phyloP scores from a whole-genome alignment of 2,888 invertebrate genomes.

The Drosophila anomalata region DNA sequence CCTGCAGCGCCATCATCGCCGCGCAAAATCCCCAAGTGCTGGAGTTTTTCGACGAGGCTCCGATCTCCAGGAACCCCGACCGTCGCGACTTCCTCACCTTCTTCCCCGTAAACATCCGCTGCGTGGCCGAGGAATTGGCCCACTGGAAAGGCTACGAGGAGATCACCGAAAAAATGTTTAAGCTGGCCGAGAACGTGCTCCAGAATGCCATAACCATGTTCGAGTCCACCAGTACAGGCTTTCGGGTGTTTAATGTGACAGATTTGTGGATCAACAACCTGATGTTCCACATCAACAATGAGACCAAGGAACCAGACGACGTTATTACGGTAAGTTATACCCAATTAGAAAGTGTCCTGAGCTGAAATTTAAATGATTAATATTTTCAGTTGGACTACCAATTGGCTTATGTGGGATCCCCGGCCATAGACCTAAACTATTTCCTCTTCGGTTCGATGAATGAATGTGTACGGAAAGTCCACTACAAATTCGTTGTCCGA shows the following conservation, averaged over 20 bases:
- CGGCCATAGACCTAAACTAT: slow-evolving; percentile 82
- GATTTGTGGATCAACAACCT: slow-evolving; percentile 83
- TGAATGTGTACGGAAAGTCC: slow-evolving; percentile 82
- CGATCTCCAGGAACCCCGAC: slow-evolving; percentile 82
- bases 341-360: background rate
- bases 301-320: slow-evolving; percentile 80
- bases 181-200: slow-evolving; percentile 80
- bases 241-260: slow-evolving; percentile 81
- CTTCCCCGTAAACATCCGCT: slow-evolving; percentile 82
- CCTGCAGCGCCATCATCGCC: slow-evolving; percentile 84
- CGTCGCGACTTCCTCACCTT: slow-evolving; percentile 81
- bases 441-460: slow-evolving; percentile 82
- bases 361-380: background rate
- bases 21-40: slow-evolving; percentile 74
- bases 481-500: slow-evolving; percentile 80
- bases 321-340: slow-evolving; percentile 75
- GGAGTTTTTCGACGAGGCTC: slow-evolving; percentile 81
- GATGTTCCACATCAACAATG: slow-evolving; percentile 81
- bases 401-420: slow-evolving; percentile 82
- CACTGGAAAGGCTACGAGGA: slow-evolving; percentile 82
- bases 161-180: slow-evolving; percentile 82
- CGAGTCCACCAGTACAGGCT: slow-evolving; percentile 68
- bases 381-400: slow-evolving; percentile 81
- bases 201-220: slow-evolving; percentile 79
- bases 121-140: slow-evolving; percentile 80